Percentiles rank a stretch among this genome's conserved stretches.
phyloP scores from a whole-genome alignment of 2,797 vertebrate species.

The Poecile montanus region DNA sequence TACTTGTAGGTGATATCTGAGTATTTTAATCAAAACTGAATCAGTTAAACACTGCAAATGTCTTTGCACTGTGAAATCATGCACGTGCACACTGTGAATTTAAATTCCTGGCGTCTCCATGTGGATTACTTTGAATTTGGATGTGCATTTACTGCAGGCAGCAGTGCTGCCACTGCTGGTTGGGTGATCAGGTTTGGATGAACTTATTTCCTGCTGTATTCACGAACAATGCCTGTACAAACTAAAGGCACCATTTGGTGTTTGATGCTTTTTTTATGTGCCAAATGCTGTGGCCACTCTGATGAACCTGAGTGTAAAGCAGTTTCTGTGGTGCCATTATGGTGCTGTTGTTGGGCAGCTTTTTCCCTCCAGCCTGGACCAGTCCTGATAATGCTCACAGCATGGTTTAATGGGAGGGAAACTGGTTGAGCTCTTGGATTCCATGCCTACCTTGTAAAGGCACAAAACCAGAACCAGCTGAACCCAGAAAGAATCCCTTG shows the following conservation, averaged over 20 bases:
- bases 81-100: not conserved
- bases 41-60: not conserved
- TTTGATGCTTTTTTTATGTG: not conserved
- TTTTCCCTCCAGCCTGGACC: not conserved
- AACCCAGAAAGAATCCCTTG: not conserved
- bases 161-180: not conserved
- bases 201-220: not conserved
- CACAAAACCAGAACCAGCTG: not conserved
- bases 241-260: not conserved
- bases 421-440: not conserved
- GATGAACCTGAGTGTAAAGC: not conserved
- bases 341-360: not conserved
- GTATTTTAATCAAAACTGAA: not conserved
- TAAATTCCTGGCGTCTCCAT: not conserved
- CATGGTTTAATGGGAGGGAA: not conserved
- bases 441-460: not conserved
- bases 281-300: not conserved
- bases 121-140: not conserved
- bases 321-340: not conserved
- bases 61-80: accelerated
- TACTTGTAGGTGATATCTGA: not conserved
- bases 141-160: not conserved
- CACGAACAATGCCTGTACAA: not conserved
- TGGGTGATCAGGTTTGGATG: not conserved
- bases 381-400: not conserved